Conservation (phyloP, 2,888 invertebrate species). For the Agrilus biguttatus region DNA sequence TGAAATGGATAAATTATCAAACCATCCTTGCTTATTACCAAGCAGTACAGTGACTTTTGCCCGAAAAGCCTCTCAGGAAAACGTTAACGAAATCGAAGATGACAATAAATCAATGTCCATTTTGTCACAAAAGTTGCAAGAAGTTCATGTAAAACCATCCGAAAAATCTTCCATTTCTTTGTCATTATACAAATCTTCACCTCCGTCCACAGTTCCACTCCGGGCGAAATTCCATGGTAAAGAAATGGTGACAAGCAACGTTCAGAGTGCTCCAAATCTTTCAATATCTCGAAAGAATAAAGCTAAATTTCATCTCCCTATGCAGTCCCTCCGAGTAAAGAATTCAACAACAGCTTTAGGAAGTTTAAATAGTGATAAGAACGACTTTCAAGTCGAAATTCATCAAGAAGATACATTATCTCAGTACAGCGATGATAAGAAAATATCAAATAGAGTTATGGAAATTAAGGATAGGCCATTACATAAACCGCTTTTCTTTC, state of each 20-base stretch:
- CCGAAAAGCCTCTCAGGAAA: slow-evolving; percentile 38
- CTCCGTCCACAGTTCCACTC: slow-evolving; percentile 71
- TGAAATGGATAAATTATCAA: slow-evolving; percentile 66
- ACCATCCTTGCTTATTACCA: slow-evolving; percentile 40
- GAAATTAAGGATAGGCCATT: slow-evolving; percentile 59
- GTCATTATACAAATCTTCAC: slow-evolving; percentile 62
- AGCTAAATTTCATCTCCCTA: slow-evolving; percentile 58
- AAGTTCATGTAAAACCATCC: slow-evolving; percentile 42
- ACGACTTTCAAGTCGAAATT: slow-evolving; percentile 20
- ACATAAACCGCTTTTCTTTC: slow-evolving; percentile 23
- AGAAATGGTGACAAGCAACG: slow-evolving; percentile 54
- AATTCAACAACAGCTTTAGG: slow-evolving; percentile 45
- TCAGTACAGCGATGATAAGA: slow-evolving; percentile 37
- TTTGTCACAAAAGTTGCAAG: slow-evolving; percentile 33
- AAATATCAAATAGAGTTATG: slow-evolving; percentile 39
- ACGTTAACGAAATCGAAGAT: slow-evolving; percentile 44
- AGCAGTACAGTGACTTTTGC: slow-evolving; percentile 21
- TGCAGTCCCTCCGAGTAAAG: slow-evolving; percentile 50
- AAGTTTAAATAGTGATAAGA: slow-evolving; percentile 28
- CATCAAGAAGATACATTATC: slow-evolving; percentile 42
- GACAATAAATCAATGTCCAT: slow-evolving; percentile 35
- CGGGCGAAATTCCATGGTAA: slow-evolving; percentile 64
- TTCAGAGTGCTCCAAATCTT: slow-evolving; percentile 66
- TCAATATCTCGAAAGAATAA: slow-evolving; percentile 53
- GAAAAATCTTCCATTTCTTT: slow-evolving; percentile 41